Conservation (phyloP, 2,888 invertebrate genomes). For the Actias luna region DNA sequence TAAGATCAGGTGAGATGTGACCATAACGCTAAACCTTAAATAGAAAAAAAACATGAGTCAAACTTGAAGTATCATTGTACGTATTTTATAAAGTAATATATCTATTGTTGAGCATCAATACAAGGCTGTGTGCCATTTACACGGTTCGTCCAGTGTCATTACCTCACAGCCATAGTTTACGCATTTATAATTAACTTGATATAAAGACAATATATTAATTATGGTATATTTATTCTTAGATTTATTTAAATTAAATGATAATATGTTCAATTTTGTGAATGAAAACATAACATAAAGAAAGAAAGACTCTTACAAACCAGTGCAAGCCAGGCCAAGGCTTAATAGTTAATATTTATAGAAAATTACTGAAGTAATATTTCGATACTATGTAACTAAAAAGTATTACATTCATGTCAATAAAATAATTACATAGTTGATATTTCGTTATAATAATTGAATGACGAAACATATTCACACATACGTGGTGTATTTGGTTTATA, state of each 20-base stretch:
- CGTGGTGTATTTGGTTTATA: neutral
- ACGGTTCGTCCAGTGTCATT: neutral
- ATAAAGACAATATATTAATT: neutral
- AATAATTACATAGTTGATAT: neutral
- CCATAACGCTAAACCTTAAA: too few species aligned
- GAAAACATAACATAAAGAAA: too few species aligned
- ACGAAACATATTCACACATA: neutral
- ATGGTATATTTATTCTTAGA: neutral
- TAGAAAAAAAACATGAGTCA: too few species aligned
- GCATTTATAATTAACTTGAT: neutral
- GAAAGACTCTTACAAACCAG: neutral
- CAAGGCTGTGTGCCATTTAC: slow-evolving; percentile 1
- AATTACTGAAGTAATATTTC: neutral
- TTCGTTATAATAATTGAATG: neutral
- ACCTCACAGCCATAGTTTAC: neutral
- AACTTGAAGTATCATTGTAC: neutral
- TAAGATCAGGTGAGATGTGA: too few species aligned
- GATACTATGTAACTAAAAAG: neutral
- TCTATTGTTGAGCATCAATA: neutral
- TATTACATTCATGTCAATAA: neutral
- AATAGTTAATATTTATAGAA: neutral
- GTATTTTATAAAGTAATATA: neutral
- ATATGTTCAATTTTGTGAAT: neutral
- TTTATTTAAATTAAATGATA: neutral
- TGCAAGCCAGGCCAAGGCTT: neutral